Evolutionary conservation across 2,797 vertebrate genomes (phyloP).

Genomic region (Sylvilagus floridanus): DNA sequence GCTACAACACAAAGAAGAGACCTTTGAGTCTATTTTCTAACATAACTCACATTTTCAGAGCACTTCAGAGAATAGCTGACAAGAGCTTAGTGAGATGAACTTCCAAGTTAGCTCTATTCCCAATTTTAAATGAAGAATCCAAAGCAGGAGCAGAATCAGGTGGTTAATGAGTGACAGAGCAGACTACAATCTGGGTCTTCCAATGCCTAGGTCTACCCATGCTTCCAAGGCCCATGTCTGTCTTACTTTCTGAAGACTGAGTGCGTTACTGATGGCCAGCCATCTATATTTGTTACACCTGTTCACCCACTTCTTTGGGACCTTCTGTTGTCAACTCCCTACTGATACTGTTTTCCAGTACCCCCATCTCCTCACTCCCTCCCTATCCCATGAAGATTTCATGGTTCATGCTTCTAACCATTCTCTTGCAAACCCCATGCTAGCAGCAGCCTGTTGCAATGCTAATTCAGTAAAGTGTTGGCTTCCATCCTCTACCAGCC

Average conservation of each 20-base stretch:
- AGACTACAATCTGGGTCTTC: not conserved
- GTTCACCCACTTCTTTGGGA: not conserved
- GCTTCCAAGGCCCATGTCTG: not conserved
- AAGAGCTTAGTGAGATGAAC: not conserved
- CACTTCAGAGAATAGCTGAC: not conserved
- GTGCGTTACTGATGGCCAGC: no score
- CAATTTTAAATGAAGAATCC: not conserved
- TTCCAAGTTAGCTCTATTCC: not conserved
- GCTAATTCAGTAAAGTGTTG: not conserved
- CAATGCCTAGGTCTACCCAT: no score
- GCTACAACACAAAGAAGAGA: conserved; percentile 45
- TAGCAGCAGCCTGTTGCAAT: not conserved
- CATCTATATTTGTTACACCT: not conserved
- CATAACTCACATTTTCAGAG: not conserved
- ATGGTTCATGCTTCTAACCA: not conserved
- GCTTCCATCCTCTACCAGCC: not conserved
- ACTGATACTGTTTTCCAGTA: not conserved
- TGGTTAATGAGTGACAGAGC: not conserved
- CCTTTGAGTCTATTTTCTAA: conserved; percentile 41
- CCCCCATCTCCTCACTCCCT: not conserved
- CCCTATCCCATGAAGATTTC: not conserved
- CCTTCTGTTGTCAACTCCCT: not conserved
- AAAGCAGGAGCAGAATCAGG: not conserved
- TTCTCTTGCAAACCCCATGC: not conserved
- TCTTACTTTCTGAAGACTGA: not conserved